Evolutionary conservation across 2,888 invertebrate genomes (phyloP).

Genomic region (Leptinotarsa haldemani): DNA sequence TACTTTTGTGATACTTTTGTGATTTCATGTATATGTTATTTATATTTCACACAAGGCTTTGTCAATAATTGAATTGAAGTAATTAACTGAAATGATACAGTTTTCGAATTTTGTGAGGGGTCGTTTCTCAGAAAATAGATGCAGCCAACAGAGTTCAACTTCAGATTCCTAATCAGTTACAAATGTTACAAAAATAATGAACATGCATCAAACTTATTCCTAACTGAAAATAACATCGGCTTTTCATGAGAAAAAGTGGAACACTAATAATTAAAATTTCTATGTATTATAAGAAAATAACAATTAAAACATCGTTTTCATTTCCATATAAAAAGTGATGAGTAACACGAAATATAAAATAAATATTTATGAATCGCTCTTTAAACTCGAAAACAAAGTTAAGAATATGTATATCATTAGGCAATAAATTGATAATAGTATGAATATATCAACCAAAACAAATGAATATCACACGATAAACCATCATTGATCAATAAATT

Average conservation of each 20-base stretch:
- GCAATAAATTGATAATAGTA: neutral
- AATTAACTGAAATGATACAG: no score
- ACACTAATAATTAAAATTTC: neutral
- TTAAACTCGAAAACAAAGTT: neutral
- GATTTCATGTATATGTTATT: no score
- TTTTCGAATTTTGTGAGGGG: no score
- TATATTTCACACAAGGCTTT: no score
- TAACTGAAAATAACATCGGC: neutral
- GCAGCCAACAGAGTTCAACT: no score
- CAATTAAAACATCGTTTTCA: neutral
- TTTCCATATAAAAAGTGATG: neutral
- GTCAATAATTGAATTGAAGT: no score
- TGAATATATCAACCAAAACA: constrained; percentile 2
- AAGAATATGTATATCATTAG: neutral
- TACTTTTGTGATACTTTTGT: no score
- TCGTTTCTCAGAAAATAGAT: no score
- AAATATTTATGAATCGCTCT: constrained; percentile 9
- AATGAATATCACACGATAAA: constrained; percentile 8
- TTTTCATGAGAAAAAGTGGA: neutral
- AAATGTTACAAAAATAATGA: no score
- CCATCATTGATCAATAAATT: neutral
- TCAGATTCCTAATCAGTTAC: no score
- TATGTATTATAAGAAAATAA: neutral
- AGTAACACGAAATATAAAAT: constrained; percentile 3
- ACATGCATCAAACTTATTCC: no score